Evolutionary conservation across 2,888 invertebrate species (phyloP).

Genomic region (Podabrus alpinus): DNA sequence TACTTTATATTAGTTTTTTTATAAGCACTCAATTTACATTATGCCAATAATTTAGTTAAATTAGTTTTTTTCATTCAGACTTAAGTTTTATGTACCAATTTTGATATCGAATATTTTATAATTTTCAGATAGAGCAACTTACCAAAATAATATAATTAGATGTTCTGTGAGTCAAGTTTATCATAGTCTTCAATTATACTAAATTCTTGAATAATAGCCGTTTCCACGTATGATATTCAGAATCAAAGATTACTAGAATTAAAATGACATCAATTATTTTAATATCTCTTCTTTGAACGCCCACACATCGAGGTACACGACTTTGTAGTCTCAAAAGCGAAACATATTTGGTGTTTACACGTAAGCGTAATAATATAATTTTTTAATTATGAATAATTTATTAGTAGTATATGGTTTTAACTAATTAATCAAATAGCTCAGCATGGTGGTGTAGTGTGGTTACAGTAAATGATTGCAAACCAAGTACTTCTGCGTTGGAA

Average conservation of each 20-base stretch:
- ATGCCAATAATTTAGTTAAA: neutral
- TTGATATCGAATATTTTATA: conserved; percentile 7
- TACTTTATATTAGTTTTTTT: neutral
- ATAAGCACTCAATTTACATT: neutral
- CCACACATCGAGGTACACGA: conserved; percentile 27
- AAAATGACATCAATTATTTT: conserved; percentile 43
- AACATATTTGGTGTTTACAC: neutral
- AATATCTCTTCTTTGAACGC: conserved; percentile 34
- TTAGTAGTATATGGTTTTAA: neutral
- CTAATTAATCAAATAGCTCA: neutral
- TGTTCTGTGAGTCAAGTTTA: conserved; percentile 29
- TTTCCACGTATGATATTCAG: conserved; percentile 30
- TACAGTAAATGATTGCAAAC: no score
- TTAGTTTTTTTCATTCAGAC: neutral
- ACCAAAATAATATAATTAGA: conserved; percentile 35
- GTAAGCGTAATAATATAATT: neutral
- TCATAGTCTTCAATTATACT: conserved; percentile 33
- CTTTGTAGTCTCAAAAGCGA: conserved; percentile 13
- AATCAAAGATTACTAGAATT: conserved; percentile 40
- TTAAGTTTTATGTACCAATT: neutral
- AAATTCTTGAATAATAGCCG: conserved; percentile 34
- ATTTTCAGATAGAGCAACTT: conserved; percentile 15
- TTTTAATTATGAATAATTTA: neutral
- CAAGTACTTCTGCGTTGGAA: no score
- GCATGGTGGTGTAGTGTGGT: neutral